Evolutionary conservation across 2,797 vertebrate genomes (phyloP).

Genomic region (Hypotaenidia okinawae): DNA sequence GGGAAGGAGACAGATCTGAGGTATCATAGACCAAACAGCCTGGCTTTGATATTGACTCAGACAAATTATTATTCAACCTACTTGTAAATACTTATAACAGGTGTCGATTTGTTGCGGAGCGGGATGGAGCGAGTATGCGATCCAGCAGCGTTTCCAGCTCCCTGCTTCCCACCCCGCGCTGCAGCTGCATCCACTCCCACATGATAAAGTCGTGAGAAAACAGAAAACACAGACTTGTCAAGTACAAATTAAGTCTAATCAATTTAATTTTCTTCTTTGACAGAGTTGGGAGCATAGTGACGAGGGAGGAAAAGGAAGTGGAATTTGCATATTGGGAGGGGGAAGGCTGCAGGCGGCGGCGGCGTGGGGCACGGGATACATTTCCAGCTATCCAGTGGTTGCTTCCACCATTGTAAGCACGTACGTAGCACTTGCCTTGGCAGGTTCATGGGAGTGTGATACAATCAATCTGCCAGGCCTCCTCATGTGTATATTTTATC

Average conservation of each 20-base stretch:
- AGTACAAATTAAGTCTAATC: constrained; percentile 57
- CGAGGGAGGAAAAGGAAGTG: background rate
- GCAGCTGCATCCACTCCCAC: constrained; percentile 15
- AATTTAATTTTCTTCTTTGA: constrained; percentile 39
- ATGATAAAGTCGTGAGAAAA: constrained; percentile 41
- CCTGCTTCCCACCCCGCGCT: background rate
- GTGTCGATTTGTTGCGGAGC: background rate
- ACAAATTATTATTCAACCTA: constrained; percentile 31
- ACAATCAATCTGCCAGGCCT: too few species aligned
- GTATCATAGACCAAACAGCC: constrained; percentile 15
- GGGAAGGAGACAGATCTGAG: background rate
- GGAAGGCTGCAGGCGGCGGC: background rate
- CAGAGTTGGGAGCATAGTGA: background rate
- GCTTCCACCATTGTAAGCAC: too few species aligned
- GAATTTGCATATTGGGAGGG: background rate
- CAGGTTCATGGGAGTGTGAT: too few species aligned
- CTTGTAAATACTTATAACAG: constrained; percentile 20
- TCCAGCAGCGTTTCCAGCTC: background rate
- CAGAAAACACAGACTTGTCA: constrained; percentile 56
- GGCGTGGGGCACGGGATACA: too few species aligned
- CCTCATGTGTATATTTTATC: too few species aligned
- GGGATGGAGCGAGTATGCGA: fast-evolving
- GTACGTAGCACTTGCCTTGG: too few species aligned
- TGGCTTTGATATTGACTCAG: constrained; percentile 15
- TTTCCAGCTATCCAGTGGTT: too few species aligned